Percentiles rank a stretch among this genome's conserved stretches.
Evolutionary conservation across 2,888 invertebrate genomes (phyloP).

Genomic region (Strigamia maritima): DNA sequence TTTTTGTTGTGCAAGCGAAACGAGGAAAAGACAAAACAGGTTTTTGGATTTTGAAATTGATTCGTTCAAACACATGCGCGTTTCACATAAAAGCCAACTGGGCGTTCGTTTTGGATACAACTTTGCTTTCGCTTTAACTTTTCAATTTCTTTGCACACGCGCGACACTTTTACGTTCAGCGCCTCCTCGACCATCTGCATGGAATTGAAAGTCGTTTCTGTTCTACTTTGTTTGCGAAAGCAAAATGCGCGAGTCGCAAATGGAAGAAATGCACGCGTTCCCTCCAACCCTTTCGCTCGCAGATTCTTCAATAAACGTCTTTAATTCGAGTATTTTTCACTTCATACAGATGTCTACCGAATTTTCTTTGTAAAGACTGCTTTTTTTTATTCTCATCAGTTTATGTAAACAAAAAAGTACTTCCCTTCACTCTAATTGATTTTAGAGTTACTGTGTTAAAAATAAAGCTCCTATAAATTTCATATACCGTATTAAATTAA

Average conservation of each 20-base stretch:
- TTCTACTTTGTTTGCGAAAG: slow-evolving; percentile 21
- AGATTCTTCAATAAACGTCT: background rate
- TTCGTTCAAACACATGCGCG: slow-evolving; percentile 15
- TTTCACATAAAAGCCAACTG: slow-evolving; percentile 24
- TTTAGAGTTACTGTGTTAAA: too few relatives aligned
- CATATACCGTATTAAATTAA: too few relatives aligned
- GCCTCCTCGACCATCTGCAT: slow-evolving; percentile 1
- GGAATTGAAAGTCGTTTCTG: slow-evolving; percentile 27
- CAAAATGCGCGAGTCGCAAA: background rate
- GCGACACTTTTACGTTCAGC: background rate
- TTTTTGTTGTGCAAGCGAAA: background rate
- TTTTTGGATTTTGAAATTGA: background rate
- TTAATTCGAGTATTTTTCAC: background rate
- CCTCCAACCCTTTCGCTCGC: background rate
- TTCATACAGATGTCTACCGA: background rate
- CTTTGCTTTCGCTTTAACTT: slow-evolving; percentile 18
- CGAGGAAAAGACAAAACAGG: background rate
- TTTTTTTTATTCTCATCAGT: background rate
- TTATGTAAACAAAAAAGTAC: background rate
- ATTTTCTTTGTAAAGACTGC: background rate
- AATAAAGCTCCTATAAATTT: too few relatives aligned
- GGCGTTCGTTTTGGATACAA: slow-evolving; percentile 1
- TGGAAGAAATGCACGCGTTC: background rate
- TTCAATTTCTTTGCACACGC: slow-evolving; percentile 16
- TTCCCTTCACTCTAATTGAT: too few relatives aligned